phyloP scores from a whole-genome alignment of 1,140 invertebrate genomes.

The Olivierus martensii region DNA sequence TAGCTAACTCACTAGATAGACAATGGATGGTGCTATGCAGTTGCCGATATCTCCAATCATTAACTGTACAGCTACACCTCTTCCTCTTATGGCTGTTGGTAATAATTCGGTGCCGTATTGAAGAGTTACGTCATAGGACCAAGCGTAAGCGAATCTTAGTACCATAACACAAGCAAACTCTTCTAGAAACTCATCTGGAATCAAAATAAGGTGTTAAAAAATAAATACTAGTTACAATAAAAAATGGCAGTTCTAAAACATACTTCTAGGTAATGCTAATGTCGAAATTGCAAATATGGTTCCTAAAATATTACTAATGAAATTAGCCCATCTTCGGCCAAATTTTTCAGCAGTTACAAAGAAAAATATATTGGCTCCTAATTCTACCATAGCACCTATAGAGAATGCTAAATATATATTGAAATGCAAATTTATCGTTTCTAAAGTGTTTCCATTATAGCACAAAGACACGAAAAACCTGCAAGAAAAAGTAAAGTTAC shows the following conservation, averaged over 20 bases:
- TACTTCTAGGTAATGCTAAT: neutral
- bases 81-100: conserved; percentile 69
- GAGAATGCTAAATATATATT: conserved; percentile 72
- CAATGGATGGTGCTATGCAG: conserved; percentile 63
- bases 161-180: conserved; percentile 7
- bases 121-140: conserved; percentile 70
- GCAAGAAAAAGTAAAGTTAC: conserved; percentile 2
- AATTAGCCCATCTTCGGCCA: conserved; percentile 69
- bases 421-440: conserved; percentile 60
- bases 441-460: conserved; percentile 72
- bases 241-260: neutral
- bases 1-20: conserved; percentile 48
- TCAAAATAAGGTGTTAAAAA: no score
- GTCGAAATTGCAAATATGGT: neutral
- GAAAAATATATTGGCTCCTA: conserved; percentile 67
- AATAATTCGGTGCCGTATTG: conserved; percentile 75
- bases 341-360: conserved; percentile 62
- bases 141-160: conserved; percentile 43
- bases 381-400: conserved; percentile 60
- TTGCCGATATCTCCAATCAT: conserved; percentile 72
- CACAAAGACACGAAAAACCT: conserved; percentile 71
- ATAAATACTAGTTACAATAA: no score
- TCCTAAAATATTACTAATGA: conserved; percentile 35
- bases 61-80: conserved; percentile 66
- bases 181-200: conserved; percentile 4